These are phyloP conservation scores for Matsumyia berberina DNA, from an alignment of 2,888 invertebrate genomes.

Conservation along the genomic window DNA sequence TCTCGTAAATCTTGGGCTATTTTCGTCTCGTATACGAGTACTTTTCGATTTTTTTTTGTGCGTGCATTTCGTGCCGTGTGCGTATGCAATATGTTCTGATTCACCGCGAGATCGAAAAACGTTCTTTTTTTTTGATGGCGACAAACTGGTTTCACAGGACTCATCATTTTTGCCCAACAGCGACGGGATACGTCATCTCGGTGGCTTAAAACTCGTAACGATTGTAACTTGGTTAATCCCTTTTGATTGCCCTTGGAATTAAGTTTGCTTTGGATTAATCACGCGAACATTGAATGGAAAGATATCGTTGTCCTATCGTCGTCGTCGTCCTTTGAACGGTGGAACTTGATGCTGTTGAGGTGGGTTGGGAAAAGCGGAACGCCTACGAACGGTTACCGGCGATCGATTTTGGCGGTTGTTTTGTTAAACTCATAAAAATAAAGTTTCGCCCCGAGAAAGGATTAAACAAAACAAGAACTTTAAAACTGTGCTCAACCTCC, in stretches of 20 bases:
- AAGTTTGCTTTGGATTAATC: constrained; percentile 37
- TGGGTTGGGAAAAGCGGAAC: background rate
- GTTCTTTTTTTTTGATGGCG: background rate
- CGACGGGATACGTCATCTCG: constrained; percentile 1
- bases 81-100: constrained; percentile 1
- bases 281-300: constrained; percentile 12
- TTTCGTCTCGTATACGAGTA: too few relatives aligned
- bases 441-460: constrained; percentile 21
- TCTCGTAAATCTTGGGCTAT: constrained; percentile 23
- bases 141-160: background rate
- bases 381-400: constrained; percentile 11
- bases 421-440: constrained; percentile 1
- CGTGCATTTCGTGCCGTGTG: background rate
- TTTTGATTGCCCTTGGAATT: constrained; percentile 35
- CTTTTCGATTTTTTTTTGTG: constrained; percentile 2
- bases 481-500: background rate
- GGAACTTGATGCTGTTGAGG: background rate
- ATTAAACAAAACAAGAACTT: constrained; percentile 1
- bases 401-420: constrained; percentile 34
- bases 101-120: constrained; percentile 16
- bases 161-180: background rate
- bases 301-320: background rate
- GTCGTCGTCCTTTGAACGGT: background rate
- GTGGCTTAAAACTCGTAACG: background rate
- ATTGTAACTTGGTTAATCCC: constrained; percentile 12